phyloP scores from a whole-genome alignment of 2,113 vertebrate genomes.

The Clarias batrachus region DNA sequence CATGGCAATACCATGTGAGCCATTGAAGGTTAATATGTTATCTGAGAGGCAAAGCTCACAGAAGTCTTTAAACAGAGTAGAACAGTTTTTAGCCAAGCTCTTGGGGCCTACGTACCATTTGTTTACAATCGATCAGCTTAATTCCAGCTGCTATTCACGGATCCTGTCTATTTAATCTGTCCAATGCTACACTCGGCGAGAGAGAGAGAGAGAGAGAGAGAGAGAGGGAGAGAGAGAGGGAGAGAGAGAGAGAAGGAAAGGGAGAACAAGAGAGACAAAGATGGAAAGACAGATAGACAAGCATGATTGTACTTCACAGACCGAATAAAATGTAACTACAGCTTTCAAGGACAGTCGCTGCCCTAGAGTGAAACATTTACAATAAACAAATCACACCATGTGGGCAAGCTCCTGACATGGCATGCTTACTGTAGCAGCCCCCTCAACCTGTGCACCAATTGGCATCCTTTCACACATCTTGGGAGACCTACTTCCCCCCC shows the following conservation, averaged over 20 bases:
- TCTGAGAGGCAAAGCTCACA: slow-evolving; percentile 39
- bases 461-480: slow-evolving; percentile 41
- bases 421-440: slow-evolving; percentile 5
- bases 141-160: slow-evolving; percentile 39
- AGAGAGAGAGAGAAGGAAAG: not conserved
- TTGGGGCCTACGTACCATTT: slow-evolving; percentile 10
- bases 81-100: not conserved
- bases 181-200: slow-evolving; percentile 19
- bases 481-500: not conserved
- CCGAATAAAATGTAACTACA: slow-evolving; percentile 27
- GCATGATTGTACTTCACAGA: slow-evolving; percentile 25
- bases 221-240: no score
- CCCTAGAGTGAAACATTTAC: slow-evolving; percentile 1
- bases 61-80: slow-evolving; percentile 12
- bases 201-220: slow-evolving; percentile 9
- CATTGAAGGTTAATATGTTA: slow-evolving; percentile 43
- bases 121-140: slow-evolving; percentile 49
- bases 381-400: slow-evolving; percentile 36
- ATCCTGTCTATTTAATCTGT: slow-evolving; percentile 32
- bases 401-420: slow-evolving; percentile 31
- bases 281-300: slow-evolving; percentile 21
- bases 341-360: slow-evolving; percentile 6
- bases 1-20: slow-evolving; percentile 44
- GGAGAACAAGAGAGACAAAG: not conserved
- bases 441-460: slow-evolving; percentile 40